A percentile compares a stretch with the other conserved stretches of the same genome.
Evolutionary conservation across 2,113 vertebrate genomes (phyloP).

Genomic region (Tyto alba): DNA sequence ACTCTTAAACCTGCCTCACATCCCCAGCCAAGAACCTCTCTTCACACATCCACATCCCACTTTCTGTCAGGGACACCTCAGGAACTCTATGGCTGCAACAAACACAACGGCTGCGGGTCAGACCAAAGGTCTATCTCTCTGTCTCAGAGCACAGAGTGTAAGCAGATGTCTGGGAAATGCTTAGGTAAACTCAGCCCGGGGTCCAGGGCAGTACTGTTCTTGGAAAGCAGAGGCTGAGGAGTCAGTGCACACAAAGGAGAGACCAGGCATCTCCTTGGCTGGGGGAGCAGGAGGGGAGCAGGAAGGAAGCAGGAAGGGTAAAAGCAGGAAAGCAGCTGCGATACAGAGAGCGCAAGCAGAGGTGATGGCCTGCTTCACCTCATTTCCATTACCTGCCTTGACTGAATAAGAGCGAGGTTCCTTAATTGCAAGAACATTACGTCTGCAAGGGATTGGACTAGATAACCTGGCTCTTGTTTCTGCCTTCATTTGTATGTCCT

Average conservation of each 20-base stretch:
- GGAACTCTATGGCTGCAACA: not conserved
- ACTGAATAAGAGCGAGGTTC: not conserved
- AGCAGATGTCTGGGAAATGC: not conserved
- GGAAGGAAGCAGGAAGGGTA: not conserved
- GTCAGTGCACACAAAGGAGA: rapidly evolving
- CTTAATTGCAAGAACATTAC: not conserved
- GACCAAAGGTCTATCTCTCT: not conserved
- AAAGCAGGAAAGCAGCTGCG: not conserved
- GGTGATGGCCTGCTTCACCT: not conserved
- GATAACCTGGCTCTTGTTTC: not conserved
- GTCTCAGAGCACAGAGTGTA: rapidly evolving
- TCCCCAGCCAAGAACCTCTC: not conserved
- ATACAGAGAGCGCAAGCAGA: not conserved
- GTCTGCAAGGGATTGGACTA: not conserved
- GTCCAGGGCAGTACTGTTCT: not conserved
- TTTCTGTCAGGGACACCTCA: not conserved
- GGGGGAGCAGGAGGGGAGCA: not conserved
- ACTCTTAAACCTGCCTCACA: not conserved
- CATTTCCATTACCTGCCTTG: not conserved
- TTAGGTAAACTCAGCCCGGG: not conserved
- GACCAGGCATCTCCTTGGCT: rapidly evolving
- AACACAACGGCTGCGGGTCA: not conserved
- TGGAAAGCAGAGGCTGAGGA: not conserved
- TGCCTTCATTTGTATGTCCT: not conserved
- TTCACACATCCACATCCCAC: not conserved